Evolutionary conservation across 2,888 invertebrate genomes (phyloP).

Genomic region (Torymus texanus): DNA sequence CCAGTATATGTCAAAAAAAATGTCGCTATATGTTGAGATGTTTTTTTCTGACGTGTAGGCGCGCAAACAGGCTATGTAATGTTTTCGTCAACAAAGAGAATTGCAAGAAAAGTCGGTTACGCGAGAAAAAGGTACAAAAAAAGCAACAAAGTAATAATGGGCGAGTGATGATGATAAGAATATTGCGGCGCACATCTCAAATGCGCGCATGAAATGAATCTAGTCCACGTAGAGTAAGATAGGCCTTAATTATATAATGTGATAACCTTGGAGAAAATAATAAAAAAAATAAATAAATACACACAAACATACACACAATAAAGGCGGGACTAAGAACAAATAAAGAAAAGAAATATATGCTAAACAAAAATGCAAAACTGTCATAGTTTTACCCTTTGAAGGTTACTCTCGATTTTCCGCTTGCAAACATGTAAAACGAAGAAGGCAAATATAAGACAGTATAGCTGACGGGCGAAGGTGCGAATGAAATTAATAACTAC

Average conservation of each 20-base stretch:
- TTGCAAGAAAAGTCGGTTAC: not conserved
- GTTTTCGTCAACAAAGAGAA: not conserved
- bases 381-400: conserved; percentile 32
- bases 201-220: conserved; percentile 34
- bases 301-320: conserved; percentile 9
- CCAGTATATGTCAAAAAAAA: not conserved
- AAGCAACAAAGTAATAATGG: not conserved
- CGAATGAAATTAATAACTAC: too few species aligned
- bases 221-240: conserved; percentile 56
- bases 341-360: conserved; percentile 10
- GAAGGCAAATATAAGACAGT: not conserved
- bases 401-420: conserved; percentile 39
- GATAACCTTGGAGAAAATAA: conserved; percentile 49
- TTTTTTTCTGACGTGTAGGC: conserved; percentile 6
- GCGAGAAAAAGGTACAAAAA: conserved; percentile 32
- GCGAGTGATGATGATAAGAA: conserved; percentile 7
- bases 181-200: conserved; percentile 8
- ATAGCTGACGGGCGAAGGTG: too few species aligned
- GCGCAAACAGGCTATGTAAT: too few species aligned
- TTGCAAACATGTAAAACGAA: conserved; percentile 32
- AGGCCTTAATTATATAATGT: conserved; percentile 58
- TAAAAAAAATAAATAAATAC: conserved; percentile 11
- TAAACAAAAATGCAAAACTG: conserved; percentile 17
- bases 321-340: conserved; percentile 20
- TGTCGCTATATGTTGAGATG: not conserved